Conservation (phyloP, 2,888 invertebrate genomes). For the Phasia obesa region DNA sequence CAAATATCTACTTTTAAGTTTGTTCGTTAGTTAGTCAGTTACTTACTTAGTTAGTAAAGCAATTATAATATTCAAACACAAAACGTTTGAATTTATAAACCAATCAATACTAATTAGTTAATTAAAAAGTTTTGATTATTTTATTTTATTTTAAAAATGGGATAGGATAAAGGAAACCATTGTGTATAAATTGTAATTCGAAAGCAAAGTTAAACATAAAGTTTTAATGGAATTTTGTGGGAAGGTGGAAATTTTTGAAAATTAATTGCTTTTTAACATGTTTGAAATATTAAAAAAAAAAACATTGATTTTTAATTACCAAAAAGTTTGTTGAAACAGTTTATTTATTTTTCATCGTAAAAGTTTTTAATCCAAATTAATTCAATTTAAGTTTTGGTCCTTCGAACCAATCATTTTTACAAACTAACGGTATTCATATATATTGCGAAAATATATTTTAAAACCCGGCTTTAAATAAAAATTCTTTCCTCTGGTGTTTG, state of each 20-base stretch:
- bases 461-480: no score
- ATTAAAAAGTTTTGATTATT: slow-evolving; percentile 56
- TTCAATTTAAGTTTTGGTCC: no score
- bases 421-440: no score
- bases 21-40: not conserved
- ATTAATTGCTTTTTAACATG: no score
- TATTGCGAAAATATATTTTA: no score
- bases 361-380: no score
- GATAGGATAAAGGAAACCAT: not conserved
- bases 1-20: slow-evolving; percentile 5
- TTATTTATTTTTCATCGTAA: no score
- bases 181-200: slow-evolving; percentile 31
- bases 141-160: not conserved
- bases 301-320: no score
- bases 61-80: slow-evolving; percentile 30
- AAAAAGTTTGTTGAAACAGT: no score
- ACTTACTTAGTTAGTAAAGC: slow-evolving; percentile 17
- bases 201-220: slow-evolving; percentile 1
- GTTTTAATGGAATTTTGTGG: slow-evolving; percentile 2
- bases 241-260: not conserved
- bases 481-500: no score
- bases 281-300: no score
- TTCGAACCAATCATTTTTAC: no score
- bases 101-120: slow-evolving; percentile 71
- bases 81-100: slow-evolving; percentile 45